Conservation (phyloP, 2,113 vertebrate genomes). For the Heterocephalus glaber region DNA sequence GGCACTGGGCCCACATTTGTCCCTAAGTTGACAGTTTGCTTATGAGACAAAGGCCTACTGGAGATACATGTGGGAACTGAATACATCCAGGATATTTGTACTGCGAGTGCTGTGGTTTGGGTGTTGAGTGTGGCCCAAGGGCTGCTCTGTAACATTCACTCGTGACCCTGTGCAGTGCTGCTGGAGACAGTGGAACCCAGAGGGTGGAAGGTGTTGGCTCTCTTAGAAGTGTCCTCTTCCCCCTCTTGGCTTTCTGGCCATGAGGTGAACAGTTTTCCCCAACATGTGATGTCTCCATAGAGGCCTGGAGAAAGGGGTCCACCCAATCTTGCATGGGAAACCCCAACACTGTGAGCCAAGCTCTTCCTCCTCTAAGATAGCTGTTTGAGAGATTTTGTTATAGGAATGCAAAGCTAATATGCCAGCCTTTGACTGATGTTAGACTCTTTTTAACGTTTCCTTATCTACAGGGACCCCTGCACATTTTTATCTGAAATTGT, state of each 20-base stretch:
- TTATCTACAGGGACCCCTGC: rapidly evolving
- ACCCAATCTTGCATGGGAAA: neutral
- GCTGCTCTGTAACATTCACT: neutral
- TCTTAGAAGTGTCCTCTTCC: rapidly evolving
- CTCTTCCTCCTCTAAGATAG: neutral
- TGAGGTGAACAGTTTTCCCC: neutral
- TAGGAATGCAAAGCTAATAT: neutral
- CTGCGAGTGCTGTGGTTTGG: too few species aligned
- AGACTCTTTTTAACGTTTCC: neutral
- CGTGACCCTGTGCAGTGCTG: neutral
- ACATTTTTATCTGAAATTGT: neutral
- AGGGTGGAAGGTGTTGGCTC: neutral
- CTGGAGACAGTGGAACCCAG: rapidly evolving
- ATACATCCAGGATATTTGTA: neutral
- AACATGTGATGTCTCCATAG: neutral
- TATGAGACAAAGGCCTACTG: neutral
- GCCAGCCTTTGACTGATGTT: neutral
- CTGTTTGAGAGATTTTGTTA: neutral
- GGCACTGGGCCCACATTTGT: neutral
- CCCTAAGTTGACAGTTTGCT: neutral
- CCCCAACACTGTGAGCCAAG: neutral
- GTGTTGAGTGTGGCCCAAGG: neutral
- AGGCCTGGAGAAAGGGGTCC: neutral
- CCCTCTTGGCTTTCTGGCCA: neutral
- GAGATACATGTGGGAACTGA: neutral